These are phyloP conservation scores for Hydrozoanthus tunicans DNA, from an alignment of 64 coral and sea anemone genomes.

Conservation along the genomic window DNA sequence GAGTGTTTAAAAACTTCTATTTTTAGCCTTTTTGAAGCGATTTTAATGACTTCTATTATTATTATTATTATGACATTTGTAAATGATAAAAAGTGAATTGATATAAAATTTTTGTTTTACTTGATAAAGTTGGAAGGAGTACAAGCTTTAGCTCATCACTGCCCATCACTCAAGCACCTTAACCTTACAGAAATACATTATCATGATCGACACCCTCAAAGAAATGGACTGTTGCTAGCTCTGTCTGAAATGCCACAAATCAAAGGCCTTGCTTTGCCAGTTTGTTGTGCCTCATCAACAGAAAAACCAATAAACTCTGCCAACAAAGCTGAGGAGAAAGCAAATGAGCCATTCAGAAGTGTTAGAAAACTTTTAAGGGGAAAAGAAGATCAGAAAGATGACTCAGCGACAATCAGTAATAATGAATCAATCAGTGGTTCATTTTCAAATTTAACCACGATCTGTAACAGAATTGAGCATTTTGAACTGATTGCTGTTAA, in stretches of 20 bases:
- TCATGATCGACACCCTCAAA: not conserved
- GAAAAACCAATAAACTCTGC: not conserved
- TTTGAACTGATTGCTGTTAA: constrained; percentile 22
- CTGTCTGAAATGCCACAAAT: constrained; percentile 19
- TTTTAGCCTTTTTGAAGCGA: too few species aligned
- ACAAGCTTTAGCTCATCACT: constrained; percentile 4
- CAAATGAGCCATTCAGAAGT: not conserved
- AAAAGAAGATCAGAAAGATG: not conserved
- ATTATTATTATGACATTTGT: not conserved
- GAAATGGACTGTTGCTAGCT: not conserved
- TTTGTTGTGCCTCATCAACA: constrained; percentile 3
- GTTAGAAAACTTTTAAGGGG: not conserved
- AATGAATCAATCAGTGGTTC: not conserved
- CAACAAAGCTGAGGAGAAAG: not conserved
- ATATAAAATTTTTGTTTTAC: not conserved
- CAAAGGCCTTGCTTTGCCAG: constrained; percentile 1
- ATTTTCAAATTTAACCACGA: not conserved
- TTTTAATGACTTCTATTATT: not conserved
- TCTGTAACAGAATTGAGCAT: constrained; percentile 21
- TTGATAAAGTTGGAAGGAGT: not conserved
- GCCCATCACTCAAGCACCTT: constrained; percentile 9
- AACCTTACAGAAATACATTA: constrained; percentile 30
- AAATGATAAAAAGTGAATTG: not conserved
- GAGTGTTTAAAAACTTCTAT: too few species aligned
- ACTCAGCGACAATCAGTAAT: not conserved